phyloP scores from a whole-genome alignment of 1,140 invertebrate species.

The Magallana angulata region DNA sequence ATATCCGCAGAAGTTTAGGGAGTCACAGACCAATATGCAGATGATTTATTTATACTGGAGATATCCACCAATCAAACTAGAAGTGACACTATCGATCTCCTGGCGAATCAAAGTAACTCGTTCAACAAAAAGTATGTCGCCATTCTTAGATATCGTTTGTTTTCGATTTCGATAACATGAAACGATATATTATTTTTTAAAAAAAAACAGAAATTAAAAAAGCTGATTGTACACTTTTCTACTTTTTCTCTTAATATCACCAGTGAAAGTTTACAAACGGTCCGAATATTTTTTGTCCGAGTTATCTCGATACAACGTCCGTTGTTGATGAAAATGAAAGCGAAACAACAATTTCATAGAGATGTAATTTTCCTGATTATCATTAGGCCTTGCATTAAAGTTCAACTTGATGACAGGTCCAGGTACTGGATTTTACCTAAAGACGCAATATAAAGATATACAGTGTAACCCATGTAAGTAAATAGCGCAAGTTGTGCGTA shows the following conservation, averaged over 20 bases:
- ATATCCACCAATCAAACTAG: slow-evolving; percentile 15
- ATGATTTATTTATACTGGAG: slow-evolving; percentile 32
- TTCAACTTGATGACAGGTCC: slow-evolving; percentile 21
- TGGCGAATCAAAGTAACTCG: background rate
- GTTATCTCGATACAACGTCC: background rate
- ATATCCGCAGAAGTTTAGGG: slow-evolving; percentile 1
- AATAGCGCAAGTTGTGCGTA: too few species aligned
- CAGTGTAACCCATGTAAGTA: background rate
- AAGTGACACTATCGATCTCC: slow-evolving; percentile 4
- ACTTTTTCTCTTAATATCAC: too few species aligned
- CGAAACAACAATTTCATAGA: slow-evolving; percentile 1
- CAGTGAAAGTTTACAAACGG: background rate
- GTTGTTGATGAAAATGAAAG: slow-evolving; percentile 33
- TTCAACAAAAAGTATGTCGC: background rate
- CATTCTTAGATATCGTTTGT: background rate
- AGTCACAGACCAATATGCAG: slow-evolving; percentile 23
- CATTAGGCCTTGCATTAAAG: too few species aligned
- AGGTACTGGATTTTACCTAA: background rate
- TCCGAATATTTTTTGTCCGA: background rate
- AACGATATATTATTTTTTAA: too few species aligned
- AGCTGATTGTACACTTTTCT: too few species aligned
- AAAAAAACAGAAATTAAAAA: too few species aligned
- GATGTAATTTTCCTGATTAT: background rate
- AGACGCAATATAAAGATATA: background rate
- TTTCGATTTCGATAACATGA: too few species aligned